Percentiles rank a stretch among this genome's conserved stretches.
Evolutionary conservation across 2,113 vertebrate genomes (phyloP).

Genomic region (Stigmatopora nigra): DNA sequence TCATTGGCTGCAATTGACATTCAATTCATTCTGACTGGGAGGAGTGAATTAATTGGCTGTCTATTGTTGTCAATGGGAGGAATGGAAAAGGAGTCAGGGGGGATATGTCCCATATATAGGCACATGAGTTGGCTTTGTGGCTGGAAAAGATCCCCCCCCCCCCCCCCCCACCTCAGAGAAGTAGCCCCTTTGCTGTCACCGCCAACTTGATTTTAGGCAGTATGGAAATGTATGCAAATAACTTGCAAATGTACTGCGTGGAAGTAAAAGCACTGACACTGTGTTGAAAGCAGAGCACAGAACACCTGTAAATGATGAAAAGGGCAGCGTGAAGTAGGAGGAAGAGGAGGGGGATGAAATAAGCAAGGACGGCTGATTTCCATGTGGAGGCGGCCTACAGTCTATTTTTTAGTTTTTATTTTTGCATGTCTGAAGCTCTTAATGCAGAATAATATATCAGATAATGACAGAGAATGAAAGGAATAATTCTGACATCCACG

Average conservation of each 20-base stretch:
- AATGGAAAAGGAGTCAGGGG: conserved; percentile 35
- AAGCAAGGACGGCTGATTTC: conserved; percentile 34
- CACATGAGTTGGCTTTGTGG: conserved; percentile 37
- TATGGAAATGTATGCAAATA: conserved; percentile 56
- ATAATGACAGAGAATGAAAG: conserved; percentile 11
- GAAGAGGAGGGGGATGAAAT: conserved; percentile 28
- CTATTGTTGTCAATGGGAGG: too few species aligned
- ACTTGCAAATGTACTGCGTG: conserved; percentile 10
- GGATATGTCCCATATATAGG: conserved; percentile 52
- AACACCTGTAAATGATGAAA: conserved; percentile 24
- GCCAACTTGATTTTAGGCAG: conserved; percentile 35
- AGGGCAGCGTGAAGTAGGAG: conserved; percentile 17
- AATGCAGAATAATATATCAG: conserved; percentile 7
- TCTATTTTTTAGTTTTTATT: conserved; percentile 29
- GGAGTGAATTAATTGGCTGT: too few species aligned
- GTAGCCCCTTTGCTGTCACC: conserved; percentile 31
- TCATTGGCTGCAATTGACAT: too few species aligned
- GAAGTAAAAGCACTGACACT: conserved; percentile 14
- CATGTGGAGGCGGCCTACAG: conserved; percentile 25
- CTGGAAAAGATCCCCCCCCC: conserved; percentile 38
- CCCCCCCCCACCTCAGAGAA: too few species aligned
- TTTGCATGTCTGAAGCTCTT: conserved; percentile 22
- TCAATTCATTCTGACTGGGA: too few species aligned
- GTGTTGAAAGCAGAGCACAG: conserved; percentile 17
- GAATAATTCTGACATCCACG: background rate